phyloP scores from a whole-genome alignment of 1,140 invertebrate species.

The Zophobas morio region DNA sequence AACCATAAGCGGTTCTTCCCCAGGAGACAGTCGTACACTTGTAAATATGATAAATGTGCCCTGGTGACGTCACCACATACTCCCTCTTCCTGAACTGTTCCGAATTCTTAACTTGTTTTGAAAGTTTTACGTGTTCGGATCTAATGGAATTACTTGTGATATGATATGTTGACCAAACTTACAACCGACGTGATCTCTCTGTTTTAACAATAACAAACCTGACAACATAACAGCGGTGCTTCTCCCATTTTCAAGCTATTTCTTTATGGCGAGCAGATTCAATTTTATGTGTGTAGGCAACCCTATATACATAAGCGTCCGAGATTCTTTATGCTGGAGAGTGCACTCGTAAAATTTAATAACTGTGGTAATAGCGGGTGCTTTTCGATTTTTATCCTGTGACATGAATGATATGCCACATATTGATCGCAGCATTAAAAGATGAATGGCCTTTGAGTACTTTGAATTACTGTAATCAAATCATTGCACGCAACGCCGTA shows the following conservation, averaged over 20 bases:
- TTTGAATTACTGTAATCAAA: conserved; percentile 54
- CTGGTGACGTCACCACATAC: conserved; percentile 48
- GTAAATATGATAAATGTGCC: conserved; percentile 54
- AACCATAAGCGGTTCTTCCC: conserved; percentile 47
- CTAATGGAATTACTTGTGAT: conserved; percentile 46
- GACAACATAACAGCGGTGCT: conserved; percentile 18
- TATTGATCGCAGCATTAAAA: conserved; percentile 40
- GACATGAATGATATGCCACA: conserved; percentile 35
- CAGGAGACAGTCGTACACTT: conserved; percentile 46
- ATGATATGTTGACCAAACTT: conserved; percentile 45
- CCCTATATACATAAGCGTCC: conserved; percentile 21
- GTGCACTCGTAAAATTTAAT: conserved; percentile 35
- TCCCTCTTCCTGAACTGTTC: conserved; percentile 34
- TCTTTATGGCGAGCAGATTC: conserved; percentile 9
- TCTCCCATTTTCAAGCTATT: neutral
- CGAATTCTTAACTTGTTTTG: conserved; percentile 47
- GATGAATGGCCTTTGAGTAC: conserved; percentile 42
- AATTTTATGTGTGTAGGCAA: conserved; percentile 20
- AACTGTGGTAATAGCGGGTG: conserved; percentile 9
- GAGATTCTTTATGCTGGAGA: conserved; percentile 19
- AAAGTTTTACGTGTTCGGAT: conserved; percentile 47
- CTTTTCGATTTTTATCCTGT: conserved; percentile 30
- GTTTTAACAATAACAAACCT: conserved; percentile 38
- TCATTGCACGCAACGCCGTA: conserved; percentile 53
- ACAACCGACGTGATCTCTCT: conserved; percentile 37